A percentile compares a stretch with the other conserved stretches of the same genome.
Conservation (phyloP, 1,140 invertebrate genomes). For the Drosophila rufa region DNA sequence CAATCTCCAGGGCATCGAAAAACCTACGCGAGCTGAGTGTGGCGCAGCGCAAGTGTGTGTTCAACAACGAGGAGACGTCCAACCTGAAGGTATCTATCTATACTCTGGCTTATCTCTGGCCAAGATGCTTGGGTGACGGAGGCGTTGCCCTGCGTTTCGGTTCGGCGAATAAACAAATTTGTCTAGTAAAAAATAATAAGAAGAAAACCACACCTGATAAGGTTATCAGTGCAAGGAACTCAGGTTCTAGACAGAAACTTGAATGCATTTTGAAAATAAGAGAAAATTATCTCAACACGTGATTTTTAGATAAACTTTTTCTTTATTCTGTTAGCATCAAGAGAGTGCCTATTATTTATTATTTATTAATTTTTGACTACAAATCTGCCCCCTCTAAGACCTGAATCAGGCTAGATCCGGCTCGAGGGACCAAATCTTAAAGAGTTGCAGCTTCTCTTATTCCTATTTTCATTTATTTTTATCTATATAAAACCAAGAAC, state of each 20-base stretch:
- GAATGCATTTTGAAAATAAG: background rate
- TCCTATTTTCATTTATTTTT: background rate
- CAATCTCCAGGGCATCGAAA: slow-evolving; percentile 59
- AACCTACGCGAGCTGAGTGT: slow-evolving; percentile 64
- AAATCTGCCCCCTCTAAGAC: too few relatives aligned
- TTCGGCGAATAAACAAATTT: slow-evolving; percentile 42
- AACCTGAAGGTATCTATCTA: slow-evolving; percentile 58
- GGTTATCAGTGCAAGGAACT: background rate
- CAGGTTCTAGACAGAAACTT: background rate
- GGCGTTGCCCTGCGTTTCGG: slow-evolving; percentile 39
- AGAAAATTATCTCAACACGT: background rate
- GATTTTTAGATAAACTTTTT: background rate
- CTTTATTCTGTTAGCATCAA: too few relatives aligned
- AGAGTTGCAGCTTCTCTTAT: too few relatives aligned
- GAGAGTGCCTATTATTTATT: too few relatives aligned
- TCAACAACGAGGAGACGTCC: slow-evolving; percentile 76
- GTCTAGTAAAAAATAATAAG: slow-evolving; percentile 3
- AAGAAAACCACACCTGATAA: slow-evolving; percentile 16
- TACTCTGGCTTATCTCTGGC: slow-evolving; percentile 1
- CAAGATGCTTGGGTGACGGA: slow-evolving; percentile 15
- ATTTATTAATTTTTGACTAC: too few relatives aligned
- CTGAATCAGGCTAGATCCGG: too few relatives aligned
- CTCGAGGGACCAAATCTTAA: too few relatives aligned
- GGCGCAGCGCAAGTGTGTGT: slow-evolving; percentile 83
- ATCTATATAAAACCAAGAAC: background rate